Conservation (phyloP, 2,888 invertebrate species). For the Glaucopsyche alexis region DNA sequence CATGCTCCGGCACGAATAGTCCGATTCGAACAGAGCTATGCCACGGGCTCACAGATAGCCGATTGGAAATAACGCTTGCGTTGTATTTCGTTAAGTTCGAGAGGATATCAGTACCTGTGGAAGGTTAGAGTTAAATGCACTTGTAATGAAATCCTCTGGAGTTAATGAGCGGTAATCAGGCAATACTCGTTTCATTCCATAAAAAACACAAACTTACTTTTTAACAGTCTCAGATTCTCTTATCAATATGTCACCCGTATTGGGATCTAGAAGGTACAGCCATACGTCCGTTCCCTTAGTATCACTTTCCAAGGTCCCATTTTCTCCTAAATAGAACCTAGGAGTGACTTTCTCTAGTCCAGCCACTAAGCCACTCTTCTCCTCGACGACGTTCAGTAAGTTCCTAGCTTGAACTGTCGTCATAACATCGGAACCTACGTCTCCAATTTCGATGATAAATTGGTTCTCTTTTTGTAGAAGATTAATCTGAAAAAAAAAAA, state of each 20-base stretch:
- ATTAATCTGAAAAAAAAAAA: conserved; percentile 81
- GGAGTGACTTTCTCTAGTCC: conserved; percentile 92
- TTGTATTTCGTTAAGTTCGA: too few species aligned
- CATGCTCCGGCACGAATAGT: too few species aligned
- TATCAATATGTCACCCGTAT: conserved; percentile 85
- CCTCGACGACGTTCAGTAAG: conserved; percentile 82
- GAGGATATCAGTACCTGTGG: too few species aligned
- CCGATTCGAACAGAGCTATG: too few species aligned
- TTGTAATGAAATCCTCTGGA: too few species aligned
- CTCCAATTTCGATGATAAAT: conserved; percentile 87
- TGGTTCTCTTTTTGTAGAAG: conserved; percentile 88
- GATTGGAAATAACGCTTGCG: too few species aligned
- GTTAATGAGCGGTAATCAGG: too few species aligned
- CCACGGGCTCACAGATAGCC: too few species aligned
- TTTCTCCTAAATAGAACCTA: conserved; percentile 85
- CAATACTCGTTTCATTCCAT: too few species aligned
- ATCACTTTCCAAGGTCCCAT: conserved; percentile 87
- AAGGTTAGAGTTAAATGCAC: too few species aligned
- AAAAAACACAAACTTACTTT: conserved; percentile 71
- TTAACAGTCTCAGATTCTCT: conserved; percentile 86
- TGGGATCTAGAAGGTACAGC: conserved; percentile 92
- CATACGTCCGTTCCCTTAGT: conserved; percentile 90
- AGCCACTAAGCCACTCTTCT: conserved; percentile 86
- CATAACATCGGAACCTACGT: conserved; percentile 86
- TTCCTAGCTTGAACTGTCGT: conserved; percentile 59